phyloP scores from a whole-genome alignment of 2,797 vertebrate genomes.

The Benthosema pterotum region DNA sequence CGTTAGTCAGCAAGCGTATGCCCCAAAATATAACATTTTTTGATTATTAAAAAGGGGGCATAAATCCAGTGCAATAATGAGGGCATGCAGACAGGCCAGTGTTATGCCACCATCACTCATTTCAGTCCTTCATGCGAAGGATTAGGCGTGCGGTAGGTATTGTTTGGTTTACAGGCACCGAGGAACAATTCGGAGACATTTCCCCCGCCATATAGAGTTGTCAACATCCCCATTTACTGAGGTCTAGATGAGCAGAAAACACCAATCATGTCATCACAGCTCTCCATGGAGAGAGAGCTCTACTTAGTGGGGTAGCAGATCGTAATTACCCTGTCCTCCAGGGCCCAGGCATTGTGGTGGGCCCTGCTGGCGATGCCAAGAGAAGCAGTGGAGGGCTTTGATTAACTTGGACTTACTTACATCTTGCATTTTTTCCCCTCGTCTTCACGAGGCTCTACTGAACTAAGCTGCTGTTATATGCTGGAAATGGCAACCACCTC shows the following conservation, averaged over 20 bases:
- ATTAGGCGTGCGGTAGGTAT: slow-evolving; percentile 40
- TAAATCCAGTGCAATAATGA: slow-evolving; percentile 22
- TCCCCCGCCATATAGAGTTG: slow-evolving; percentile 53
- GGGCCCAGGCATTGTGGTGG: slow-evolving; percentile 48
- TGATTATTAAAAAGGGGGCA: slow-evolving; percentile 15
- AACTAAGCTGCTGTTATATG: slow-evolving; percentile 15
- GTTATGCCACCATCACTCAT: slow-evolving; percentile 26
- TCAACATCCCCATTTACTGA: slow-evolving; percentile 59
- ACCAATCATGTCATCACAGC: slow-evolving; percentile 71
- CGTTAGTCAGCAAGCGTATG: too few relatives aligned
- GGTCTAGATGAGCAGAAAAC: slow-evolving; percentile 63
- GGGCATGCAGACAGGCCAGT: slow-evolving; percentile 22
- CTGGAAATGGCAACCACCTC: slow-evolving; percentile 12
- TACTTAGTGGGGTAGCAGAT: slow-evolving; percentile 63
- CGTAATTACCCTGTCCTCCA: slow-evolving; percentile 67
- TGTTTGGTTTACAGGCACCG: slow-evolving; percentile 55
- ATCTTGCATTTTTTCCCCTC: slow-evolving; percentile 50
- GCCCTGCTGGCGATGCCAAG: slow-evolving; percentile 44
- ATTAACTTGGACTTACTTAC: slow-evolving; percentile 57
- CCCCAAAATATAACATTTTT: slow-evolving; percentile 4
- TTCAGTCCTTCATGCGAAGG: slow-evolving; percentile 28
- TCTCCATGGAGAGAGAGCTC: slow-evolving; percentile 52
- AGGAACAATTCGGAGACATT: slow-evolving; percentile 52
- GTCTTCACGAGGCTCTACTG: slow-evolving; percentile 21
- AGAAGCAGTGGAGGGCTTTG: slow-evolving; percentile 50